Base-by-base conservation (phyloP, 2,113 vertebrate genomes). In the Poeciliopsis prolifica region DNA sequence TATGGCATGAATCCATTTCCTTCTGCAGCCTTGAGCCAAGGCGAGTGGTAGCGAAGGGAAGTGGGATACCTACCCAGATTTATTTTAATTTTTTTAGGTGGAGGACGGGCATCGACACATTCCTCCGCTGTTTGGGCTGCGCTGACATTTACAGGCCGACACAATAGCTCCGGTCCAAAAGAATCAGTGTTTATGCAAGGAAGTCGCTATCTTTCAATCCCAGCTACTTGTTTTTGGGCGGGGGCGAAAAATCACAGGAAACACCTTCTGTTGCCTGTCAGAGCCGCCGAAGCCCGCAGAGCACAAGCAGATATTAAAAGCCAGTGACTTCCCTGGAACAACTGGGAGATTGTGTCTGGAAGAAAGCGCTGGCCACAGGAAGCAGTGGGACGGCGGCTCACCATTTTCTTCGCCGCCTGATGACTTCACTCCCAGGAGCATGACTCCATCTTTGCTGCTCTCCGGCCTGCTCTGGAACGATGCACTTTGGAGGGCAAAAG, bases 271-370 rank as follows among this genome's bases (percentile, higher is more conserved):
- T 48, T 77, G 78, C 61, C 70, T 68, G 60, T 80, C 83, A 17
- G 75, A 86, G 80, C 79, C 80, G 74, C 79, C 31, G 24, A 81
- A 83, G 81, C 69, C 58, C 29, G 31, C 44, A 62, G 72, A 69
- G 87, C 71, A 93, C 94, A 94, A 94, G 94, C 87, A 86, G 89
- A 90, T 91, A 94, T 93, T 93, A 92, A 93, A 94, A 92, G 86
- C 81, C 70, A 12, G 79, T 11, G 2, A 82, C 89, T 91, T 91
- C 89, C 91, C 84, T 80, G 77, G 40, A 86, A 83, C 80, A 79
- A 85, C 54, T 81, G 76, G 31, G 61, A 68, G 74, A 77, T n/a
- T 44, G 70, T 24, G 82, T 74, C 69, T 77, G 74, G 74, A n/a
- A 84, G 83, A 68, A 87, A 79, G 69, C 40, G 75, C 31, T 63